Evolutionary conservation across 2,113 vertebrate species (phyloP).

Genomic region (Gnathonemus echidnorhynchus): DNA sequence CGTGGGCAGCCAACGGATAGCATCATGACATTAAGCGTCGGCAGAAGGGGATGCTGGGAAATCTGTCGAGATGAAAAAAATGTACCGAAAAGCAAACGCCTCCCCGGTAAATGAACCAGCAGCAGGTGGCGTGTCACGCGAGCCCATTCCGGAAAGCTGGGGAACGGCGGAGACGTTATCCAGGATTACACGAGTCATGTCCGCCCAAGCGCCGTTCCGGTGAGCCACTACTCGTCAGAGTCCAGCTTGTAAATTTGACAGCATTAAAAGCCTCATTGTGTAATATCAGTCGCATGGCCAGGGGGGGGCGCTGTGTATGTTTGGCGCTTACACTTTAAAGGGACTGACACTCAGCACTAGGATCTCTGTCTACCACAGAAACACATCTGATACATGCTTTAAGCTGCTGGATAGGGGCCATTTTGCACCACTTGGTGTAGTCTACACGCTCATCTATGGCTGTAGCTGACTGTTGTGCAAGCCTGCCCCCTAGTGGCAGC

Average conservation of each 20-base stretch:
- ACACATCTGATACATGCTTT: constrained; percentile 1
- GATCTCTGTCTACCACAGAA: background rate
- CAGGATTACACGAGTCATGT: background rate
- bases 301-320: background rate
- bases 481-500: constrained; percentile 37
- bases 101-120: background rate
- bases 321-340: background rate
- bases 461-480: constrained; percentile 27
- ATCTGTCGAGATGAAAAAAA: background rate
- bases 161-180: background rate
- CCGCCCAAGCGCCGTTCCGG: background rate
- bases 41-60: background rate
- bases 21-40: background rate
- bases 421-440: background rate
- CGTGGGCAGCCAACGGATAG: background rate
- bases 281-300: background rate
- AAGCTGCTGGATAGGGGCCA: background rate
- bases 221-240: background rate
- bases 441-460: background rate
- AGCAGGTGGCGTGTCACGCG: background rate
- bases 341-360: background rate
- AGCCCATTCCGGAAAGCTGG: background rate
- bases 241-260: background rate
- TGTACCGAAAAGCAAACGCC: background rate
- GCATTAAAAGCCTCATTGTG: background rate